phyloP scores from a whole-genome alignment of 1,140 invertebrate species.

The Caenorhabditis latens region DNA sequence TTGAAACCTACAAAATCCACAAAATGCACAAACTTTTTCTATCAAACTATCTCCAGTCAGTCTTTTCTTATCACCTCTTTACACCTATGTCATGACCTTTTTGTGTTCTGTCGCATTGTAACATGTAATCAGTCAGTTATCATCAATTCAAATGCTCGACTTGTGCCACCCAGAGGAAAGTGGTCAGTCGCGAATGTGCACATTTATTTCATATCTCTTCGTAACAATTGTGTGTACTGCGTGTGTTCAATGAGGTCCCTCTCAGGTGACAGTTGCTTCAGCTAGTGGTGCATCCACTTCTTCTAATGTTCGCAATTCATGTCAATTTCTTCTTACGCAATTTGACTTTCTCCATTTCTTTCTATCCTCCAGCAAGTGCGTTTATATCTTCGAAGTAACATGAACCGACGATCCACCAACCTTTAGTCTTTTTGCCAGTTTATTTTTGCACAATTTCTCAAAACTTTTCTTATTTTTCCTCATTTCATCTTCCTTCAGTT shows the following conservation, averaged over 20 bases:
- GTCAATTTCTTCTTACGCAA: constrained; percentile 55
- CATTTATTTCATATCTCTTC: constrained; percentile 21
- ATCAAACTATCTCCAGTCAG: too few relatives aligned
- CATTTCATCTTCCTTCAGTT: not conserved
- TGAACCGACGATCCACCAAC: not conserved
- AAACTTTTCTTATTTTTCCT: not conserved
- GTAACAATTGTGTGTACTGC: constrained; percentile 14
- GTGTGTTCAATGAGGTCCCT: constrained; percentile 33
- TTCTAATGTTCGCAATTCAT: constrained; percentile 43
- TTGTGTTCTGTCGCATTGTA: not conserved
- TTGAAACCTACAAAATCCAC: too few relatives aligned
- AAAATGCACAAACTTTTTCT: too few relatives aligned
- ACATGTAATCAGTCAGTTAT: not conserved
- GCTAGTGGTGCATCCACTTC: not conserved
- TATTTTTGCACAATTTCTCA: not conserved
- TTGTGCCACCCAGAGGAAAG: not conserved
- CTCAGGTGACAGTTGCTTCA: not conserved
- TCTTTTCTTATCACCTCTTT: too few relatives aligned
- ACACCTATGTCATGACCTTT: not conserved
- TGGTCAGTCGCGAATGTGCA: not conserved
- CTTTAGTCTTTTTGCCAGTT: constrained; percentile 6
- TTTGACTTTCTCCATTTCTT: constrained; percentile 20
- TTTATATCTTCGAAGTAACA: constrained; percentile 37
- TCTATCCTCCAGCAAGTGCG: not conserved
- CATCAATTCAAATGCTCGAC: not conserved